Conservation (phyloP, 2,888 invertebrate genomes). For the Tetrapedia diversipes region DNA sequence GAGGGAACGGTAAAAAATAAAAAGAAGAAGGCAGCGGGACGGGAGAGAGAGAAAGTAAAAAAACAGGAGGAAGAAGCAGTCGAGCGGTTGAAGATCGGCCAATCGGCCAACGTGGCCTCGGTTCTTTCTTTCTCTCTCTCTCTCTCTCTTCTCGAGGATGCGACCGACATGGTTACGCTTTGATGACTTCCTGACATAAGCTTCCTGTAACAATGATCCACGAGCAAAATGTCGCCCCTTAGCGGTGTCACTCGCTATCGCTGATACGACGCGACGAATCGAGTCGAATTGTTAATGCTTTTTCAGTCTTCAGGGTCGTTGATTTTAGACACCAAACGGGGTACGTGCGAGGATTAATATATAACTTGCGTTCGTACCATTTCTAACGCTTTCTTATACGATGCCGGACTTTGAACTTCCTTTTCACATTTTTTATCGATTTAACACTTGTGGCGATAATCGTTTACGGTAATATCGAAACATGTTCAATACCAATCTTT, state of each 20-base stretch:
- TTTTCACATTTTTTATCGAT: no score
- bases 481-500: no score
- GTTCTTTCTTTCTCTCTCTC: no score
- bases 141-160: no score
- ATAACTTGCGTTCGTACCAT: no score
- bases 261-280: conserved; percentile 15
- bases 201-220: conserved; percentile 64
- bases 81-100: conserved; percentile 32
- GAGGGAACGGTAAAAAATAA: not conserved
- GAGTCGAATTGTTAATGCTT: conserved; percentile 1
- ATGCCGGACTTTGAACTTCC: no score
- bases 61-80: conserved; percentile 14
- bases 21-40: conserved; percentile 2
- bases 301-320: not conserved
- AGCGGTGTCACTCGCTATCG: conserved; percentile 1
- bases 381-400: no score
- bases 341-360: no score
- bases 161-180: conserved; percentile 71
- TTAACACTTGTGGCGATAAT: no score
- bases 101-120: conserved; percentile 35
- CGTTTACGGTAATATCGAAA: no score
- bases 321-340: no score
- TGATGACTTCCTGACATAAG: conserved; percentile 70
- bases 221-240: conserved; percentile 41
- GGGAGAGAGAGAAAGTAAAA: not conserved